Percentiles rank a stretch among this genome's conserved stretches.
These are phyloP conservation scores for Otolemur garnettii DNA, from an alignment of 2,113 vertebrate species.

Conservation along the genomic window DNA sequence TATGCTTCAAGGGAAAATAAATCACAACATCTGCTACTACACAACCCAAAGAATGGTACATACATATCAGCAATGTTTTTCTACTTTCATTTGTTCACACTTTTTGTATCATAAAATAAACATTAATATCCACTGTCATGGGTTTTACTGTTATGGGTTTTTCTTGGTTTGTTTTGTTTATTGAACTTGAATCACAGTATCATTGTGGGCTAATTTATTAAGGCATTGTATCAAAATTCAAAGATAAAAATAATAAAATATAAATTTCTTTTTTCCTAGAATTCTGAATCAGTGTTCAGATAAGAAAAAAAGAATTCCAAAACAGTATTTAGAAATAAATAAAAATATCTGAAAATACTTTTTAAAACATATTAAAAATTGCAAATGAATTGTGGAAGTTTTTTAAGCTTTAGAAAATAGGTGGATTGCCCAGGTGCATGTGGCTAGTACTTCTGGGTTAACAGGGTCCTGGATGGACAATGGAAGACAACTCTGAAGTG, in stretches of 20 bases:
- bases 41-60: slow-evolving; percentile 55
- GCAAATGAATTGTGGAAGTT: not conserved
- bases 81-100: slow-evolving; percentile 73
- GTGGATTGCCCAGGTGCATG: not conserved
- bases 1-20: slow-evolving; percentile 61
- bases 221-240: slow-evolving; percentile 83
- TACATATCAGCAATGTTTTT: slow-evolving; percentile 68
- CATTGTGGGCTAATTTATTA: slow-evolving; percentile 82
- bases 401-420: slow-evolving; percentile 50
- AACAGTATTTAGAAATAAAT: not conserved
- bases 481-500: not conserved
- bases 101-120: slow-evolving; percentile 83
- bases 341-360: not conserved
- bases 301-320: not conserved
- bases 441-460: not conserved
- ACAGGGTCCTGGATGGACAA: not conserved
- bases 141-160: slow-evolving; percentile 54
- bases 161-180: slow-evolving; percentile 60
- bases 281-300: not conserved
- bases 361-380: not conserved
- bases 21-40: slow-evolving; percentile 39
- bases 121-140: slow-evolving; percentile 84
- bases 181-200: slow-evolving; percentile 84
- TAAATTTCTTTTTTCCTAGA: not conserved
- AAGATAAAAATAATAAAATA: slow-evolving; percentile 77